phyloP scores from a whole-genome alignment of 2,888 invertebrate genomes.

The Hecatera dysodea region DNA sequence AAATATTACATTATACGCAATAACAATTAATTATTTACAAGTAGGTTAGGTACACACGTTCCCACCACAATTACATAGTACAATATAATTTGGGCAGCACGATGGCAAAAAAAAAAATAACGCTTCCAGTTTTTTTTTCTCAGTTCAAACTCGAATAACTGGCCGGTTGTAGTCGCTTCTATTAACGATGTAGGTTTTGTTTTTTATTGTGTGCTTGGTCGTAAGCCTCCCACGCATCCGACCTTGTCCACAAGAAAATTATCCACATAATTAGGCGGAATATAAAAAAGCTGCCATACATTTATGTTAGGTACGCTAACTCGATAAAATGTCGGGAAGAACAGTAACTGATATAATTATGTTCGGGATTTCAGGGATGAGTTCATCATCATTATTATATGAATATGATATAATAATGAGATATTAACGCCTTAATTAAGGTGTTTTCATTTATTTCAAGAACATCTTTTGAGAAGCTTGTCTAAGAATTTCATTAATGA shows the following conservation, averaged over 20 bases:
- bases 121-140: conserved; percentile 9
- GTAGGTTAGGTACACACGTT: background rate
- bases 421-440: too few species aligned
- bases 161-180: conserved; percentile 22
- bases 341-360: too few species aligned
- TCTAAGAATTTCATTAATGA: too few species aligned
- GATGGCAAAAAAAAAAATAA: conserved; percentile 3
- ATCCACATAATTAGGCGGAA: too few species aligned
- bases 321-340: too few species aligned
- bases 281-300: too few species aligned
- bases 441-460: too few species aligned
- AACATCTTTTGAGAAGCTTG: too few species aligned
- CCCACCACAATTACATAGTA: conserved; percentile 4
- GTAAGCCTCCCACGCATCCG: conserved; percentile 28
- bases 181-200: conserved; percentile 30
- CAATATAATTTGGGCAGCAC: conserved; percentile 6
- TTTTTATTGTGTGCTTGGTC: conserved; percentile 14
- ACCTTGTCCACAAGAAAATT: conserved; percentile 4
- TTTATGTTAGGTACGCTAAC: too few species aligned
- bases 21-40: background rate
- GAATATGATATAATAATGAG: too few species aligned
- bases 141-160: conserved; percentile 12
- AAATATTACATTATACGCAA: background rate
- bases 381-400: too few species aligned
- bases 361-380: too few species aligned